Percentiles rank a stretch among this genome's conserved stretches.
Evolutionary conservation across 2,888 invertebrate species (phyloP).

Genomic region (Brachyptera putata): DNA sequence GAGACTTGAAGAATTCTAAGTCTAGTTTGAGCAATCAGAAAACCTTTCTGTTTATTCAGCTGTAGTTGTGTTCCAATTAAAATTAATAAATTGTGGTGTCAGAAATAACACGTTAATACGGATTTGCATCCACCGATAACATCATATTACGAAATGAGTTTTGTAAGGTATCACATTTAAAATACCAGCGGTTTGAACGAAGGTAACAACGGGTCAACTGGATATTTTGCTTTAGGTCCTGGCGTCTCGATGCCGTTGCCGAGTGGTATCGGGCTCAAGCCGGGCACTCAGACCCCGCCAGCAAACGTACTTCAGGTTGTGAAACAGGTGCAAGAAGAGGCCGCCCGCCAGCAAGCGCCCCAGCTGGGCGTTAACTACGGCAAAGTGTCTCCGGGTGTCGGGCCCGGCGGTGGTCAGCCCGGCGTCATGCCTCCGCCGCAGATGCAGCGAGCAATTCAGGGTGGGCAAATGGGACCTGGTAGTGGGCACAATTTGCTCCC

Average conservation of each 20-base stretch:
- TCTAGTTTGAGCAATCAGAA: too few species aligned
- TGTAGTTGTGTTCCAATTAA: too few species aligned
- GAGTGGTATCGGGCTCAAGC: conserved; percentile 56
- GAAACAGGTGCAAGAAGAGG: conserved; percentile 87
- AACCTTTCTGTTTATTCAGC: too few species aligned
- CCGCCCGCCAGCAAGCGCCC: conserved; percentile 82
- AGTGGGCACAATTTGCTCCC: conserved; percentile 41
- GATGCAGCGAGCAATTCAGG: conserved; percentile 46
- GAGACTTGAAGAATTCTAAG: too few species aligned
- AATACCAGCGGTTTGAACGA: too few species aligned
- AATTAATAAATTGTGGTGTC: too few species aligned
- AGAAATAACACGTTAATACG: too few species aligned
- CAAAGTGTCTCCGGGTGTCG: conserved; percentile 53
- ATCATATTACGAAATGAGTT: too few species aligned
- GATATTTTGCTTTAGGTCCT: too few species aligned
- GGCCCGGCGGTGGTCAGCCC: conserved; percentile 19
- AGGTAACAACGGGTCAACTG: too few species aligned
- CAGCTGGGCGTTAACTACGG: conserved; percentile 64
- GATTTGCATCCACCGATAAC: too few species aligned
- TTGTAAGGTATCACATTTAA: too few species aligned
- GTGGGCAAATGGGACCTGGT: conserved; percentile 38
- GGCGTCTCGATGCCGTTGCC: conserved; percentile 45
- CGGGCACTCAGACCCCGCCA: conserved; percentile 67
- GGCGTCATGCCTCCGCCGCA: conserved; percentile 57
- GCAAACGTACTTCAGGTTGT: conserved; percentile 80